These are phyloP conservation scores for Conops quadrifasciatus DNA, from an alignment of 2,888 invertebrate species.

Conservation along the genomic window DNA sequence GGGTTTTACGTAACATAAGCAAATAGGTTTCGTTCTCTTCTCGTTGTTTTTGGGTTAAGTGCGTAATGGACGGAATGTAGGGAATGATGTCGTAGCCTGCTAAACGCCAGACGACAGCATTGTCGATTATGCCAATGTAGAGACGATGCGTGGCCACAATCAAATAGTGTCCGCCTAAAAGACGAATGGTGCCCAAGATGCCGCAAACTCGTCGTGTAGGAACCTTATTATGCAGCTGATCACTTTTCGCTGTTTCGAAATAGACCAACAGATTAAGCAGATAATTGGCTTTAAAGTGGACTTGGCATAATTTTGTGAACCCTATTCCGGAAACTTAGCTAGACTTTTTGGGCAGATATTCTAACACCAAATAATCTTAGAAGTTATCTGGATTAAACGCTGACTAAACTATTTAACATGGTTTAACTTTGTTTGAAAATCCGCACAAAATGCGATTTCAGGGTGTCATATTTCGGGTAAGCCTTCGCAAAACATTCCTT, in stretches of 20 bases:
- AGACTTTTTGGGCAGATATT: too few species aligned
- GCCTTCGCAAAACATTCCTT: slow-evolving; percentile 20
- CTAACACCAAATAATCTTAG: too few species aligned
- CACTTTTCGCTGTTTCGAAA: slow-evolving; percentile 65
- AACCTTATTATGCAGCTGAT: slow-evolving; percentile 72
- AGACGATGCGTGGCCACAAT: slow-evolving; percentile 87
- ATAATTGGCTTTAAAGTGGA: too few species aligned
- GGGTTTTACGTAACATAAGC: slow-evolving; percentile 82
- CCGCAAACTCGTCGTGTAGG: slow-evolving; percentile 82
- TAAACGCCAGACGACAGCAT: slow-evolving; percentile 81
- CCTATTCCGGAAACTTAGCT: too few species aligned
- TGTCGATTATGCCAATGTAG: slow-evolving; percentile 80
- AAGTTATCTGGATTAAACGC: too few species aligned
- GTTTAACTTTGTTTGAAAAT: too few species aligned
- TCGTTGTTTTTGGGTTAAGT: slow-evolving; percentile 84
- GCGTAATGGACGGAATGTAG: slow-evolving; percentile 83
- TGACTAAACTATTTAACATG: too few species aligned
- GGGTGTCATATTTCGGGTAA: too few species aligned
- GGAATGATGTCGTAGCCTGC: slow-evolving; percentile 85
- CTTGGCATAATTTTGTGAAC: too few species aligned
- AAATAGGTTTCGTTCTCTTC: slow-evolving; percentile 85
- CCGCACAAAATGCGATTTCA: too few species aligned
- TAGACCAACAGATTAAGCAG: slow-evolving; percentile 36
- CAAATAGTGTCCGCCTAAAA: slow-evolving; percentile 87
- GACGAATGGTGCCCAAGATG: slow-evolving; percentile 83